Base-by-base conservation (phyloP, 37 sponge, comb jelly and placozoan genomes). In the Halisarca cf. caerulea region DNA sequence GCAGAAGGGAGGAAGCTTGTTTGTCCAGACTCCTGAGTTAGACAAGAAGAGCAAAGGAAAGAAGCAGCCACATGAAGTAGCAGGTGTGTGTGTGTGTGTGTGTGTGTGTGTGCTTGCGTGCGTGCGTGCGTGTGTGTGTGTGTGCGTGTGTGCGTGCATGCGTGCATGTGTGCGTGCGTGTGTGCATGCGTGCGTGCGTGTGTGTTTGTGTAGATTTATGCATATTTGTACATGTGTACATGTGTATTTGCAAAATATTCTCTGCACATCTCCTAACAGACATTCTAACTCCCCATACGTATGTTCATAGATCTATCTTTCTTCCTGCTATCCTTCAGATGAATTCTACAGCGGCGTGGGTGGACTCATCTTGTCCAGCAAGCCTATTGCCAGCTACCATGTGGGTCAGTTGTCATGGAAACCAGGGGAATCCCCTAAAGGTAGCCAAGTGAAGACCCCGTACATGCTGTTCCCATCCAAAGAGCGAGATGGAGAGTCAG, bases 341-440 rank as follows among this genome's bases (percentile, higher is more conserved):
- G 79, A 54, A 3, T 51, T 45, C 33, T 44, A 45, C 36, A 45
- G 24, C 36, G 55, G 24, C 8, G 27, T 9, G 7, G 32, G 1
- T 51, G 71, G 54, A 8, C 37, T 88, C 78, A 68, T 39, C 53
- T 66, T 83, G 80, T 32, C 59, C 0, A 41, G 45, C n/a, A 51
- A 55, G 25, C 86, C 78, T 43, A 80, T 90, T 25, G 37, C 24
- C 2, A 71, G 80, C 38, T 86, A 83, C 53, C 34, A 69, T 0
- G 33, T 86, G 0, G 91, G 91, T 0, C 17, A 30, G 34, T 15
- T 72, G 36, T 38, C 57, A 30, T 90, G 91, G 91, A 80, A 15
- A 33, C 62, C 79, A 0, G 87, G 91, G 69, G 69, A 78, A 40
- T 38, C 70, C n/a, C 33, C 53, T 0, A 59, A 21, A 23, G 66